Base-by-base conservation (phyloP, 2,888 invertebrate genomes). In the Lasioglossum calceatum region DNA sequence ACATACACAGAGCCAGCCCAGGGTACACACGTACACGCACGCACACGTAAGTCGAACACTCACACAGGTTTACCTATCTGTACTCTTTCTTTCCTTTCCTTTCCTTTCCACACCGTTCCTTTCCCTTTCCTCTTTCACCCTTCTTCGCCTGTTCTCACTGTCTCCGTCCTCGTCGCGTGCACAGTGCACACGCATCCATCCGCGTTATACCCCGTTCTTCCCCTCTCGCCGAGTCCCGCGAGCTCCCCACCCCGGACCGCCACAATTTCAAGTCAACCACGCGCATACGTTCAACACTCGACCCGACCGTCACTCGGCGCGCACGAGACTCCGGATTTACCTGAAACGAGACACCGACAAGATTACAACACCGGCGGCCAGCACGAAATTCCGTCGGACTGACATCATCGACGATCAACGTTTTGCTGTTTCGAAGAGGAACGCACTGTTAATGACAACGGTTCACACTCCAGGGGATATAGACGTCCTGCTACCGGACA, bases 261-360 rank as follows among this genome's bases (percentile, higher is more conserved):
- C 83, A 67, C 81, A n/a, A 86, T 67, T 82, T 82, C 76, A 42
- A 54, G 82, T 74, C 79, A 83, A 71, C 81, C 82, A 83, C 87
- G 81, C 89, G 77, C 81, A 70, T 47, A 75, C 74, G 79, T 54
- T 42, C 72, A 32, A 76, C 87, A 72, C 64, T 58, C 74, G 74
- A 64, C 78, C 70, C 74, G 74, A 64, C 78, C 70, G 83, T 88
- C 85, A 76, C 76, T 77, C 72, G 39, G 76, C 71, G 64, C 86
- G 64, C 86, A 78, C 77, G 58, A 23, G 67, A 83, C 70, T 78
- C 78, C 44, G 44, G 64, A 82, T 80, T 78, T 61, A 50, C 64
- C 12, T 32, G 61, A 67, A 72, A 77, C 58, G 12, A 79, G 75
- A 79, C 73, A 71, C 71, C 80, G 32, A 36, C 70, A 8, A 73